Evolutionary conservation across 2,113 vertebrate genomes (phyloP), one percentile per base, ranked within the genome.

Genomic region (Alexandromys fortis): DNA sequence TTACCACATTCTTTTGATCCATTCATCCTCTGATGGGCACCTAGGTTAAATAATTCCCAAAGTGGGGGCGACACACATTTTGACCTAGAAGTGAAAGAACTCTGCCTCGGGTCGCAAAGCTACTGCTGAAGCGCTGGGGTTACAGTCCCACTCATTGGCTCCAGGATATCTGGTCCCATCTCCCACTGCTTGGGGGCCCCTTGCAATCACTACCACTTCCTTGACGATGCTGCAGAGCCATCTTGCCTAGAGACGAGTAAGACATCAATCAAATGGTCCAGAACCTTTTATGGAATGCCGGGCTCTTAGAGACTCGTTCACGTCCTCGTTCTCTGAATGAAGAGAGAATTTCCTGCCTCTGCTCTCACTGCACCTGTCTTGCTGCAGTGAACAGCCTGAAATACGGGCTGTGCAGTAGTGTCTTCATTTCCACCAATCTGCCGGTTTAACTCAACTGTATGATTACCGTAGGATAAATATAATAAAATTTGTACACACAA

Each of bases 31-130:
- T 87, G 19, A 4, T 38, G 22, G 49, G 33, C 1, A 87, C 70
- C 47, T 55, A 52, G 17, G 30, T 26, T 87, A 87, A 49, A 42
- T 49, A 33, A 58, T 9, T 7, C 7, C 47, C 55, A 65, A 4
- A 30, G n/a, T n/a, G 3, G 30, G 45, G 42, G 24, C 58, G 33
- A 28, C 35, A 65, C 33, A 55, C 61, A 42, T 19, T 28, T 82
- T 38, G n/a, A 49, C 10, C 92, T 33, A 30, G 76, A 47, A 72
- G 7, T 42, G 6, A 33, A 79, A 42, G 38, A 85, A 38, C 17
- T 30, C 30, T 49, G 35, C 24, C 14, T 30, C 45, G 2, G 22
- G 12, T 28, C 30, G 1, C 1, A 7, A 0, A 16, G 10, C 19
- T n/a, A 8, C 5, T 9, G 10, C 30, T 16, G 30, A 21, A 19